Base-by-base conservation (phyloP, 2,113 vertebrate genomes). In the Pantherophis guttatus region DNA sequence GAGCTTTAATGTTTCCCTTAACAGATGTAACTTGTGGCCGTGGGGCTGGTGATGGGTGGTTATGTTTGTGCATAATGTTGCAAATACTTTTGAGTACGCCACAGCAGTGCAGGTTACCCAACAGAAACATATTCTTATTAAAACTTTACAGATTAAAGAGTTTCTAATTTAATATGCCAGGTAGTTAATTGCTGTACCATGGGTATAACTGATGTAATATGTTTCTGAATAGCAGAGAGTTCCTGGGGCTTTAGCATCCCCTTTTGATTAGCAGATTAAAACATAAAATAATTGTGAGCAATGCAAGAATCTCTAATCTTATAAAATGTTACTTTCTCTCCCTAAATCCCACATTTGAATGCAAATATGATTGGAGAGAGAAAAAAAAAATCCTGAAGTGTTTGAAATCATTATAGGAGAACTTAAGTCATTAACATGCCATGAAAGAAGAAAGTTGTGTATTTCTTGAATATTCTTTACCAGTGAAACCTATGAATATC, bases 1-100 rank as follows among this genome's bases (percentile, higher is more conserved):
- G 95, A 95, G 95, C 96, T 96, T 96, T 97, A 96, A 96, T 96
- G 91, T 92, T 58, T 96, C 94, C 59, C 94, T 95, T 94, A 94
- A 94, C 92, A 96, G 92, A 96, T 90, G 94, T 95, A 50, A 58
- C 53, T 92, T 89, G 94, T 94, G 93, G 91, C 94, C 93, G 55
- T 92, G 59, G 90, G 95, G 91, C 52, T 87, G 55, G 93, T 94
- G 81, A 85, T 95, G 86, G 93, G 90, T 94, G 93, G 90, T 92
- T 96, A 95, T 90, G 89, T 81, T 94, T 96, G 58, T 65, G 59
- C 86, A 95, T 94, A 97, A 95, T 94, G 92, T 96, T 96, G 92
- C 94, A 96, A 95, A 96, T 96, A 94, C 97, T 96, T 75, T 94
- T 95, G 92, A 95, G 89, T 93, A 21, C 4, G 93, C 29, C 87